Percentiles rank a stretch among this genome's conserved stretches.
Conservation (phyloP, 2,113 vertebrate genomes). For the Coptodon bakossiorum region DNA sequence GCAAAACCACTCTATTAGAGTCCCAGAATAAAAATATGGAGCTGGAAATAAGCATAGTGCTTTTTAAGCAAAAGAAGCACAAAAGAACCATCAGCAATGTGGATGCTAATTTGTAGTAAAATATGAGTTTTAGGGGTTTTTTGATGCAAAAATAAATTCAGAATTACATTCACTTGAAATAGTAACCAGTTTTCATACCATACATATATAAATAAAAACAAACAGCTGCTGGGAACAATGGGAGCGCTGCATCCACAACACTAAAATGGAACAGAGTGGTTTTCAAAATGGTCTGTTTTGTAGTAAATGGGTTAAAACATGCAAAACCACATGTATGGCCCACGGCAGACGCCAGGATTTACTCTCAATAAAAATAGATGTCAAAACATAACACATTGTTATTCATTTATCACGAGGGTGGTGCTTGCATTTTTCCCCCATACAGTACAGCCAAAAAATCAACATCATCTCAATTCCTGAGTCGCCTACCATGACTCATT, state of each 20-base stretch:
- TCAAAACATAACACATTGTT: background rate
- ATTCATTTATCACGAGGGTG: background rate
- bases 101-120: background rate
- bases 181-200: background rate
- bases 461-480: constrained; percentile 1
- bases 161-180: background rate
- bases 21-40: background rate
- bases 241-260: background rate
- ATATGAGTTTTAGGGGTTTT: background rate
- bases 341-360: background rate
- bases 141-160: background rate
- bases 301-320: background rate
- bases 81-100: background rate
- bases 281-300: background rate
- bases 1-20: background rate
- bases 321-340: background rate
- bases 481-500: constrained; percentile 32
- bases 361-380: background rate
- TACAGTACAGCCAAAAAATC: constrained; percentile 1
- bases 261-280: background rate
- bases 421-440: background rate
- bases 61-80: background rate
- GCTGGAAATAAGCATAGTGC: background rate
- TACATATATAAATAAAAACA: background rate
- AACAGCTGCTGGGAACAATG: background rate